phyloP scores from a whole-genome alignment of 2,113 vertebrate genomes.

The Orthonyx spaldingii region DNA sequence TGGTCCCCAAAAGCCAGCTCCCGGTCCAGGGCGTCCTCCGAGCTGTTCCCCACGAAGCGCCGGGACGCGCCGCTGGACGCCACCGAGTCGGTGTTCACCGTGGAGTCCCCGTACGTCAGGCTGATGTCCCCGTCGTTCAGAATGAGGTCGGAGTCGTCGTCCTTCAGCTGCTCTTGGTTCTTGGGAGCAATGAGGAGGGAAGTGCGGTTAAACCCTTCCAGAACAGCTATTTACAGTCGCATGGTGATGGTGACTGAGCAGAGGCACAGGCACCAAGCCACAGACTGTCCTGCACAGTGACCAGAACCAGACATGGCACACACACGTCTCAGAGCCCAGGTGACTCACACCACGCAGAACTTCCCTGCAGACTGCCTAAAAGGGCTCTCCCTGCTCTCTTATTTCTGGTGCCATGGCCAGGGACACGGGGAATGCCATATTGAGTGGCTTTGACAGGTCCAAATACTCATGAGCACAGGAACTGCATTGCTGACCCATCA shows the following conservation, averaged over 20 bases:
- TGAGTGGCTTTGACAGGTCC: background rate
- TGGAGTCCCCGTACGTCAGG: constrained; percentile 89
- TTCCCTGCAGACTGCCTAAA: background rate
- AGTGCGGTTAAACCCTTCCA: background rate
- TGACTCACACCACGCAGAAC: rapidly evolving
- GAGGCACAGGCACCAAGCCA: rapidly evolving
- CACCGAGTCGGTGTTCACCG: constrained; percentile 79
- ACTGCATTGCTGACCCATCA: rapidly evolving
- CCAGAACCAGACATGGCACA: background rate
- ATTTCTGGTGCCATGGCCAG: background rate
- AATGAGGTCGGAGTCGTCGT: constrained; percentile 96
- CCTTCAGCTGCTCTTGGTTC: constrained; percentile 93
- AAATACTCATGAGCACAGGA: background rate
- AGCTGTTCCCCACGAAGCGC: constrained; percentile 68
- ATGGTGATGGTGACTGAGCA: rapidly evolving
- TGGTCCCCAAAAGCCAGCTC: constrained; percentile 88
- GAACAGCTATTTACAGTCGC: rapidly evolving
- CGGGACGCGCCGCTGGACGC: constrained; percentile 49
- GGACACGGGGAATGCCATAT: rapidly evolving
- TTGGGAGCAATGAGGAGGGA: constrained; percentile 50
- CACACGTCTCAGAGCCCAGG: background rate
- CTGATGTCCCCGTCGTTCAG: constrained; percentile 90
- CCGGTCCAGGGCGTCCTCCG: constrained; percentile 81
- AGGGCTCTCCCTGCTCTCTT: background rate
- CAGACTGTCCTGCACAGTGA: background rate